Evolutionary conservation across 2,888 invertebrate genomes (phyloP).

Genomic region (Theretra japonica): DNA sequence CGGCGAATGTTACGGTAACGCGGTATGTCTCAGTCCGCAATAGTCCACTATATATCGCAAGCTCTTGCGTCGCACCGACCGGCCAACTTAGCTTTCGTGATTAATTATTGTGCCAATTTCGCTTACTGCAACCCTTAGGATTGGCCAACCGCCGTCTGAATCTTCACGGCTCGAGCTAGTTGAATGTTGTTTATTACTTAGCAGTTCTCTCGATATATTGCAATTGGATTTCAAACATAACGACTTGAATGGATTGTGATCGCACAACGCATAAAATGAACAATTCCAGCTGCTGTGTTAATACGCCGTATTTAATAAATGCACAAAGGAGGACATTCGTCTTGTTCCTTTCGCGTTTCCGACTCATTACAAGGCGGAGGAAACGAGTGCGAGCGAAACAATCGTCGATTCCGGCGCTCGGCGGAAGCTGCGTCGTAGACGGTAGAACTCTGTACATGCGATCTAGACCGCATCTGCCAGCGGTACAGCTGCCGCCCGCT

Average conservation of each 20-base stretch:
- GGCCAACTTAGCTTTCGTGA: slow-evolving; percentile 68
- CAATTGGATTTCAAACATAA: neutral
- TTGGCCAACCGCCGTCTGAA: slow-evolving; percentile 42
- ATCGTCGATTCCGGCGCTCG: slow-evolving; percentile 75
- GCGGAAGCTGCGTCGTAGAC: slow-evolving; percentile 76
- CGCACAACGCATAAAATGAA: slow-evolving; percentile 27
- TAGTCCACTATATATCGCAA: slow-evolving; percentile 78
- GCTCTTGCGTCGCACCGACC: slow-evolving; percentile 74
- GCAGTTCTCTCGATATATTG: neutral
- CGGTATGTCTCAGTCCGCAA: slow-evolving; percentile 68
- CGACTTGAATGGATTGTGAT: neutral
- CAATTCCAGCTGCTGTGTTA: slow-evolving; percentile 21
- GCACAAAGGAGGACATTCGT: slow-evolving; percentile 49
- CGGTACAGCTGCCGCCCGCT: slow-evolving; percentile 76
- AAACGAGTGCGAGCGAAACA: slow-evolving; percentile 78
- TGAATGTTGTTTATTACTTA: slow-evolving; percentile 4
- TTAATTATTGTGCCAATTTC: slow-evolving; percentile 66
- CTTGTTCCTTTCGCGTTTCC: slow-evolving; percentile 72
- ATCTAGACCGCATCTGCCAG: slow-evolving; percentile 82
- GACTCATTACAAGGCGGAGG: slow-evolving; percentile 72
- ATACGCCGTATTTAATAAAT: neutral
- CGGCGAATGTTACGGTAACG: slow-evolving; percentile 76
- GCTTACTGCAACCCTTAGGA: slow-evolving; percentile 51
- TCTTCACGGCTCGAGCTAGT: slow-evolving; percentile 32
- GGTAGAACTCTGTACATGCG: slow-evolving; percentile 72